A percentile compares a stretch with the other conserved stretches of the same genome.
These are phyloP conservation scores for Taphrorychus bicolor DNA, from an alignment of 2,888 invertebrate genomes.

Conservation along the genomic window DNA sequence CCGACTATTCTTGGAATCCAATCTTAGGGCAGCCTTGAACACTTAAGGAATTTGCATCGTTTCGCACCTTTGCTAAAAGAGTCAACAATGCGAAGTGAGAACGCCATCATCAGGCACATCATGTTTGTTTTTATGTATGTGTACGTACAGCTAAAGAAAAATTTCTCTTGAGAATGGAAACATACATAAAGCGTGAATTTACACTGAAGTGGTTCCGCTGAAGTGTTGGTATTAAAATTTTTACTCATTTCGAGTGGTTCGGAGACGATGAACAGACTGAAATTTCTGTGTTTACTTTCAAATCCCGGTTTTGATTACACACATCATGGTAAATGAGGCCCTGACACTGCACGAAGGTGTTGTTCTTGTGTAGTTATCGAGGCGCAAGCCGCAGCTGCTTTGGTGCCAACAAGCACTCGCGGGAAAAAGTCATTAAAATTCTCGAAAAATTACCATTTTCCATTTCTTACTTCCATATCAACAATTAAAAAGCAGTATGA, in stretches of 20 bases:
- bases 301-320: constrained; percentile 29
- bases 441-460: not conserved
- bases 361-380: not conserved
- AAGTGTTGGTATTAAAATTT: constrained; percentile 41
- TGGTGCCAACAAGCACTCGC: not conserved
- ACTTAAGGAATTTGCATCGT: not conserved
- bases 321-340: not conserved
- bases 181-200: constrained; percentile 40
- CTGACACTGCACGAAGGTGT: not conserved
- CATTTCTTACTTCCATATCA: constrained; percentile 9
- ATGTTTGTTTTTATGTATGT: not conserved
- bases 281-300: constrained; percentile 38
- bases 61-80: not conserved
- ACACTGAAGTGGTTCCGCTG: constrained; percentile 35
- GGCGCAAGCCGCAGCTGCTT: not conserved
- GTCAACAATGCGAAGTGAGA: not conserved
- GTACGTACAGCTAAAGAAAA: not conserved
- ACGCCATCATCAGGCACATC: no score
- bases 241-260: constrained; percentile 37
- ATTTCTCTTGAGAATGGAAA: constrained; percentile 35
- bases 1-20: no score
- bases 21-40: no score
- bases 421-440: constrained; percentile 11
- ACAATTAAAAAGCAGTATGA: constrained; percentile 19
- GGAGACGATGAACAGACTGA: constrained; percentile 36